Base-by-base conservation (phyloP, 2,888 invertebrate species). In the Pomacea canaliculata region DNA sequence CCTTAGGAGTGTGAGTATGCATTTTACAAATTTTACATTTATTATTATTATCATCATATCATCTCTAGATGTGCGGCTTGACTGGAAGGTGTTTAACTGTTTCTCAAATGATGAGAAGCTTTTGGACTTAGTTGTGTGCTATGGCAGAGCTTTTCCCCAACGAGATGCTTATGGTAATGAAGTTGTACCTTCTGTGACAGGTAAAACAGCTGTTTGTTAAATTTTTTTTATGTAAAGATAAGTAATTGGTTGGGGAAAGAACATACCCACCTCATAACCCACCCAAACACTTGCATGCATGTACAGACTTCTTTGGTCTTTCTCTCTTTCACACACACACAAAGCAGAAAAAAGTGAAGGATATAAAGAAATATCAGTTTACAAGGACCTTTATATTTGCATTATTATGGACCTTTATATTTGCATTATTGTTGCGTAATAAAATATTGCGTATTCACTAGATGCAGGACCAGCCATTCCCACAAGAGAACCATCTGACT, bases 51-150 rank as follows among this genome's bases (percentile, higher is more conserved):
- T 23, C 23, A 51, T 13, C 13, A 51, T 51, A 10, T 51, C 51
- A 13, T 51, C 8, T 77, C 12, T 82, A 90, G 90, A 89, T 82
- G 84, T 90, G 23, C 83, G 90, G 12, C 78, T 90, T 48, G 90
- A 90, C 82, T 90, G 90, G 90, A 82, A 86, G 72, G 82, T 85
- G 12, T 90, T 81, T 74, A 86, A 86, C 62, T 46, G 83, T 3
- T 81, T 79, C 7, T 77, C 83, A 2, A 81, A 80, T 16, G 86
- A 87, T 59, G 66, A 82, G 9, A 86, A 89, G 72, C 78, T 89
- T 37, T 77, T 90, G 51, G 90, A 90, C 78, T 77, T 90, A 48
- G 82, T 87, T 12, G 79, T 88, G 3, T 81, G 82, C 19, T 90
- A 81, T 79, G 89, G 88, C 16, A 80, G 84, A 51, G 75, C 86